A percentile compares a stretch with the other conserved stretches of the same genome.
phyloP scores from a whole-genome alignment of 2,888 invertebrate species.

The Melanotus villosus region DNA sequence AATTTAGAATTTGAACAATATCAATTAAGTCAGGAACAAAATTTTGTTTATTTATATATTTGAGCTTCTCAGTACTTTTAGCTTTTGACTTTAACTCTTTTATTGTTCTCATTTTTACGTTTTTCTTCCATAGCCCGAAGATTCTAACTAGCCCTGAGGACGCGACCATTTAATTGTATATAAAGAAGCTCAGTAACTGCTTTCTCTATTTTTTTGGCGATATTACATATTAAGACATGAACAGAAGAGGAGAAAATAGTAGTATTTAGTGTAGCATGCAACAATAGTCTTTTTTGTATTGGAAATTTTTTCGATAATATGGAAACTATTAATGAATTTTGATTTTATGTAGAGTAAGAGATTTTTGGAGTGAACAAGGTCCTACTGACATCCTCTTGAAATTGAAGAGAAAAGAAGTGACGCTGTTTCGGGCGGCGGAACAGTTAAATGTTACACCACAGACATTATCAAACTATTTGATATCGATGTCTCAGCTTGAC shows the following conservation, averaged over 20 bases:
- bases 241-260: constrained; percentile 32
- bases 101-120: constrained; percentile 33
- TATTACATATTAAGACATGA: constrained; percentile 29
- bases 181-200: constrained; percentile 30
- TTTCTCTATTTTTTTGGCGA: constrained; percentile 29
- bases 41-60: too few species aligned
- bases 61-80: background rate
- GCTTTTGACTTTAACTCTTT: background rate
- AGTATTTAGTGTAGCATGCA: constrained; percentile 33
- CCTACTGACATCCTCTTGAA: constrained; percentile 81
- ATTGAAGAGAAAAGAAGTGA: constrained; percentile 80
- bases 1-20: too few species aligned
- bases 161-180: constrained; percentile 36
- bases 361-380: constrained; percentile 85
- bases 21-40: too few species aligned
- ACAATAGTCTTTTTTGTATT: constrained; percentile 18
- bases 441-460: constrained; percentile 83
- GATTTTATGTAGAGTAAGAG: constrained; percentile 71
- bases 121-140: constrained; percentile 42
- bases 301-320: background rate
- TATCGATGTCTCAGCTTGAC: constrained; percentile 72
- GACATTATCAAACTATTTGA: constrained; percentile 80
- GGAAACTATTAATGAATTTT: constrained; percentile 23
- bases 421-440: constrained; percentile 80
- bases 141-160: constrained; percentile 31